Base-by-base conservation (phyloP, 2,888 invertebrate genomes). In the Cataglyphis livida region DNA sequence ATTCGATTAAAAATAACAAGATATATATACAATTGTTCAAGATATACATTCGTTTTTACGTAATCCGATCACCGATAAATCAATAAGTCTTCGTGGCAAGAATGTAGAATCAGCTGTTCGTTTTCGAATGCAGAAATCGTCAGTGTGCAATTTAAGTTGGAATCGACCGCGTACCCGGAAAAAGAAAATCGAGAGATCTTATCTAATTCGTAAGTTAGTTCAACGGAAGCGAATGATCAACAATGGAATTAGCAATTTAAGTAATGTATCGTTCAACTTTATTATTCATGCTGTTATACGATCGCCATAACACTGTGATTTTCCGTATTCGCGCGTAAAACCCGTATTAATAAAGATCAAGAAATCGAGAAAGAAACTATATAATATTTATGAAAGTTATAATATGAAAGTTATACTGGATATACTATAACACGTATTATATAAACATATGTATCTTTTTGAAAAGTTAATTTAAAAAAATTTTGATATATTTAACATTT, bases 71-170 rank as follows among this genome's bases (percentile, higher is more conserved):
- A 18, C 32, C 38, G 18, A 18, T 65, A 57, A 32, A 5, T 48
- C 48, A 6, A n/a, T 51, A 51, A 51, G 51, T 51, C 5, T 59
- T 44, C 21, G n/a, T 12, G 57, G 21, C 3, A 21, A 18, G 18
- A 78, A 68, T 78, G 41, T 28, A n/a, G n/a, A 38, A 25, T 44
- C 18, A 1, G 38, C 0, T 54, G 12, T 18, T 70, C 59, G 44
- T 78, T n/a, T 51, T 79, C 12, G 59, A 59, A 79, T 79, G 78
- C 71, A 35, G 71, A 35, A 59, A 70, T 79, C 59, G 44, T 68
- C 57, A 7, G 21, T 21, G 35, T 0, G 25, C 4, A 70, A 59
- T 68, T 78, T 59, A 59, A 32, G 21, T 70, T 21, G 59, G 21
- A 44, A 78, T 59, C 21, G 35, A 44, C 32, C 44, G 44, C 18